Conservation (phyloP, 2,888 invertebrate genomes). For the Meiosimyza platycephala region DNA sequence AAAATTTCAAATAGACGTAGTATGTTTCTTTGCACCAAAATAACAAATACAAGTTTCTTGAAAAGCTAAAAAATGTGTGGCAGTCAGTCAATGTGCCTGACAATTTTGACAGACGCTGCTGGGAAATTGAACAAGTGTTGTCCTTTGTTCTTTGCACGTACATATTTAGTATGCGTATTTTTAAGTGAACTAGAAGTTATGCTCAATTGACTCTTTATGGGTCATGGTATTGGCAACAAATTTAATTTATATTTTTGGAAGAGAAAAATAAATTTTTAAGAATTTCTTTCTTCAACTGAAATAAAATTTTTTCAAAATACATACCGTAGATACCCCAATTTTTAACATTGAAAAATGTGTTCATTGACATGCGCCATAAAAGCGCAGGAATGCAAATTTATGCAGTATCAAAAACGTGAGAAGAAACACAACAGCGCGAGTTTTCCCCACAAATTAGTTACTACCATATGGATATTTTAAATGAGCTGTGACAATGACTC, state of each 20-base stretch:
- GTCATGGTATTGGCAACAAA: neutral
- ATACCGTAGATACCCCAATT: neutral
- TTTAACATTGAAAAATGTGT: neutral
- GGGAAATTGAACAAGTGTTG: slow-evolving; percentile 24
- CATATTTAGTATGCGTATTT: no score
- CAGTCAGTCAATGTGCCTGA: slow-evolving; percentile 58
- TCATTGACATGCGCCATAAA: neutral
- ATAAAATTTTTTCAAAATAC: neutral
- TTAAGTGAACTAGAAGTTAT: neutral
- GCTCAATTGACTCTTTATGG: slow-evolving; percentile 5
- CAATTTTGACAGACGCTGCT: slow-evolving; percentile 19
- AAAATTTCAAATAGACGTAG: no score
- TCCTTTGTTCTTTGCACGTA: no score
- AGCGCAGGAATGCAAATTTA: neutral
- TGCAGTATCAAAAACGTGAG: no score
- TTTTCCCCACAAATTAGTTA: no score
- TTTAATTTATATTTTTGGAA: no score
- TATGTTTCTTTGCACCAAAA: no score
- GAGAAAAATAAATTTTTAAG: neutral
- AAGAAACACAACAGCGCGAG: neutral
- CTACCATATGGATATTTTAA: no score
- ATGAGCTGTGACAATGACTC: no score
- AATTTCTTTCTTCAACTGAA: neutral
- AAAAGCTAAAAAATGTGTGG: slow-evolving; percentile 52
- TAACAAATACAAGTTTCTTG: no score